Evolutionary conservation across 2,797 vertebrate genomes (phyloP), one percentile per base, ranked within the genome.

Genomic region (Geotrypetes seraphini): DNA sequence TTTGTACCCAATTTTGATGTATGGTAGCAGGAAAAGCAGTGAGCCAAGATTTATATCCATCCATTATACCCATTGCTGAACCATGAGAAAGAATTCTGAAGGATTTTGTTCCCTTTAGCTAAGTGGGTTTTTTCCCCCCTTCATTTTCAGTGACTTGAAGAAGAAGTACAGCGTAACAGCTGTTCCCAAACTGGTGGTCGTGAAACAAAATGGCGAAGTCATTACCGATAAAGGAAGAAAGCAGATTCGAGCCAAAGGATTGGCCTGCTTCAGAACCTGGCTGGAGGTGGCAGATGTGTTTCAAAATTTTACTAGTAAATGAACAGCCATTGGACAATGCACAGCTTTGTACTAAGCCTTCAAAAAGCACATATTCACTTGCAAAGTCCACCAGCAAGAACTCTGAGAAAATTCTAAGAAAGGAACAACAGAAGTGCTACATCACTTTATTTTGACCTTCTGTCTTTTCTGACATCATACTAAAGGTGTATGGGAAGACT

Each of bases 161-260:
- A 89, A 85, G 67, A 89, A 77, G 48, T 97, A 88, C 71, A 85
- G 77, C 61, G 86, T 97, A 69, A 92, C 90, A 2, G 86, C 85
- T 6, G 81, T 88, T 34, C 93, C 96, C 59, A 93, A 83, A 55
- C 85, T 99, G 42, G 89, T 98, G 69, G 84, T 99, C 5, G 83
- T 98, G 75, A 97, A 95, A 61, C 90, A 91, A 57, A 89, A 75
- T 9, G 93, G 94, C 12, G 85, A 92, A 12, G 78, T 99, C 54
- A 97, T 99, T 79, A 99, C 96, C 1, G 85, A 89, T 66, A 92
- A 92, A 68, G 96, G 93, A 61, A 69, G 90, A 47, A 96, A 91
- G 48, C 92, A 99, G 67, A 91, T 99, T 66, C 66, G 87, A 25
- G 92, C 95, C 30, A 70, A 53, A 22, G 93, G 94, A 6, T 69